phyloP scores from a whole-genome alignment of 1,140 invertebrate genomes.

The Proctacanthus coquilletti region DNA sequence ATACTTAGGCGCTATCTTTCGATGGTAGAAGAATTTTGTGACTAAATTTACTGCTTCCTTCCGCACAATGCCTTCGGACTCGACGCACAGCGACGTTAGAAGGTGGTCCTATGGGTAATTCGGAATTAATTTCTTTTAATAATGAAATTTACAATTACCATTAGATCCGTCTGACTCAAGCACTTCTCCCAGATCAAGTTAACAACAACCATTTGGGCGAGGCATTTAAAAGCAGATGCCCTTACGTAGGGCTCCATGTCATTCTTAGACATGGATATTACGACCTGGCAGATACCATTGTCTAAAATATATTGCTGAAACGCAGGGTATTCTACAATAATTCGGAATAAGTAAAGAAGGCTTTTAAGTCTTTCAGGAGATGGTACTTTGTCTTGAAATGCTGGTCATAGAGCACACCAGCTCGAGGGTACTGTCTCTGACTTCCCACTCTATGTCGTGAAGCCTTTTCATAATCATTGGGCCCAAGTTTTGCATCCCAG shows the following conservation, averaged over 20 bases:
- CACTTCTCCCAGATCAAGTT: slow-evolving; percentile 45
- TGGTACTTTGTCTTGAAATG: slow-evolving; percentile 52
- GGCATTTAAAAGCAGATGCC: slow-evolving; percentile 51
- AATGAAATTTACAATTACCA: slow-evolving; percentile 32
- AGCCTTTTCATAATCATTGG: slow-evolving; percentile 48
- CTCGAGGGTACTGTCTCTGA: slow-evolving; percentile 56
- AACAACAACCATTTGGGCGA: slow-evolving; percentile 47
- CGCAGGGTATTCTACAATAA: slow-evolving; percentile 67
- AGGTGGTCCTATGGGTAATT: slow-evolving; percentile 38
- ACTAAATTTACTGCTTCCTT: slow-evolving; percentile 50
- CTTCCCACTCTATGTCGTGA: slow-evolving; percentile 55
- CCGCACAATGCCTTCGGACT: slow-evolving; percentile 57
- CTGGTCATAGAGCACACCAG: slow-evolving; percentile 47
- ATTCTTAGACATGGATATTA: slow-evolving; percentile 42
- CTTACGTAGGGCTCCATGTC: slow-evolving; percentile 57
- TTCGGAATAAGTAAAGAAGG: slow-evolving; percentile 13
- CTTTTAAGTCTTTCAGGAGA: not conserved
- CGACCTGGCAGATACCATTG: slow-evolving; percentile 44
- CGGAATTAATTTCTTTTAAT: slow-evolving; percentile 6
- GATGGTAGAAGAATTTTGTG: slow-evolving; percentile 45
- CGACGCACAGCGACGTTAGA: slow-evolving; percentile 41
- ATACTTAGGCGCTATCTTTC: slow-evolving; percentile 36
- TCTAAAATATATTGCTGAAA: slow-evolving; percentile 54
- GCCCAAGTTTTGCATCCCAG: slow-evolving; percentile 44
- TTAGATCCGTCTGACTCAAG: slow-evolving; percentile 40